A percentile compares a stretch with the other conserved stretches of the same genome.
Evolutionary conservation across 2,888 invertebrate genomes (phyloP).

Genomic region (Drosophila incognita): DNA sequence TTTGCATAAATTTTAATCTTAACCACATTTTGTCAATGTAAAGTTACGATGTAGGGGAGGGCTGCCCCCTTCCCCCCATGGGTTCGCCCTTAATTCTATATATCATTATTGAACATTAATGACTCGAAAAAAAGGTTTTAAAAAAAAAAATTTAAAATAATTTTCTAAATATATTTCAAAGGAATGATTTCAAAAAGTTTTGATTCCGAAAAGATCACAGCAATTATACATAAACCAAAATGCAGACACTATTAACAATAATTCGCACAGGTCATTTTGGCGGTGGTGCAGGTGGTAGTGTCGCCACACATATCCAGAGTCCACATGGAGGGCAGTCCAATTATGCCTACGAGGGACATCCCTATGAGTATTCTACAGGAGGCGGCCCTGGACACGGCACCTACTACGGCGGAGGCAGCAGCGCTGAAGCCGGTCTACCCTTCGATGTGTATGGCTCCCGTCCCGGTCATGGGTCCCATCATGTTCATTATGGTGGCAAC

Average conservation of each 20-base stretch:
- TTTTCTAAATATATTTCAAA: neutral
- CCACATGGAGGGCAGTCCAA: conserved; percentile 43
- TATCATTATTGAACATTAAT: no score
- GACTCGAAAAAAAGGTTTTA: no score
- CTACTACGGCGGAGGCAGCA: conserved; percentile 66
- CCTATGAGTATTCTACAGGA: conserved; percentile 56
- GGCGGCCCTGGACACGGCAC: conserved; percentile 80
- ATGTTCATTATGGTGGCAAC: conserved; percentile 66
- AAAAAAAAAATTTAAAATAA: neutral
- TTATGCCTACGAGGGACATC: conserved; percentile 70
- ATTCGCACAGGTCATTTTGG: conserved; percentile 69
- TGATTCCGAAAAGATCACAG: neutral
- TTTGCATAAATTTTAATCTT: neutral
- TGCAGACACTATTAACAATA: neutral
- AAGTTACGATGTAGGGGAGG: neutral
- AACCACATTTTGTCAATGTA: neutral
- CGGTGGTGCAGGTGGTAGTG: conserved; percentile 36
- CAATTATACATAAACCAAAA: neutral
- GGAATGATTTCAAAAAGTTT: neutral
- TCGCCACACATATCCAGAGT: conserved; percentile 36
- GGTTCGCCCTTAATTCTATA: no score
- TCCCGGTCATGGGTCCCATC: conserved; percentile 50
- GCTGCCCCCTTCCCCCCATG: neutral
- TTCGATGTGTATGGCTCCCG: conserved; percentile 81
- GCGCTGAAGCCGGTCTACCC: conserved; percentile 74